phyloP scores from a whole-genome alignment of 2,797 vertebrate species.

The Peromyscus melanophrys region DNA sequence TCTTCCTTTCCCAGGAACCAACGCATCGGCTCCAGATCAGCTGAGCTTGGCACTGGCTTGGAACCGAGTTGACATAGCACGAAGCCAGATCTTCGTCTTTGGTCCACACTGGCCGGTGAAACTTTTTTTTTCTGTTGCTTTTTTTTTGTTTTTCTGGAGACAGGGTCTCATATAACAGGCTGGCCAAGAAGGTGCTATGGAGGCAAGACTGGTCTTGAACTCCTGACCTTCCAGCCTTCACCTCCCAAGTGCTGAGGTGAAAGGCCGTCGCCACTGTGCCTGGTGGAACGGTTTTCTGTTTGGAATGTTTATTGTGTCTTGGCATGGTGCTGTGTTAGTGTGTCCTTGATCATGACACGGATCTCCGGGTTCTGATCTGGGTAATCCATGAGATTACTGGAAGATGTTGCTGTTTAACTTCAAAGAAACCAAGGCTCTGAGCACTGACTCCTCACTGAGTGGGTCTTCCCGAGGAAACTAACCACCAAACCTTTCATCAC shows the following conservation, averaged over 20 bases:
- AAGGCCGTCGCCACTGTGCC: neutral
- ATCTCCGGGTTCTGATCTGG: constrained; percentile 7
- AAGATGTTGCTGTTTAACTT: neutral
- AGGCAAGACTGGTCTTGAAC: neutral
- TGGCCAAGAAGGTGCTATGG: neutral
- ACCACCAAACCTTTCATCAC: neutral
- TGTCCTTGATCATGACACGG: neutral
- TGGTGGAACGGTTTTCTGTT: neutral
- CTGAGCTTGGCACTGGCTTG: constrained; percentile 98
- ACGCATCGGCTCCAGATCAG: constrained; percentile 97
- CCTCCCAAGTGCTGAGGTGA: neutral
- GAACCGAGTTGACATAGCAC: constrained; percentile 99
- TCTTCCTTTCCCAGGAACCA: constrained; percentile 93
- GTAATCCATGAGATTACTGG: neutral
- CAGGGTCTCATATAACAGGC: neutral
- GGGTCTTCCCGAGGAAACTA: neutral
- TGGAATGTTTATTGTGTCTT: neutral
- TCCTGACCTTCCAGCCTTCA: neutral
- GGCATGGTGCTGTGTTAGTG: neutral
- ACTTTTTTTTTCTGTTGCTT: constrained; percentile 51
- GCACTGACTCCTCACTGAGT: neutral
- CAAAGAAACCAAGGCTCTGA: neutral
- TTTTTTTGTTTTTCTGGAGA: neutral
- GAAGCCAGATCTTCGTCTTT: constrained; percentile 99
- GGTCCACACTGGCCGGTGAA: constrained; percentile 98